Base-by-base conservation (phyloP, 1,140 invertebrate genomes). In the Geopemphigus sp. region DNA sequence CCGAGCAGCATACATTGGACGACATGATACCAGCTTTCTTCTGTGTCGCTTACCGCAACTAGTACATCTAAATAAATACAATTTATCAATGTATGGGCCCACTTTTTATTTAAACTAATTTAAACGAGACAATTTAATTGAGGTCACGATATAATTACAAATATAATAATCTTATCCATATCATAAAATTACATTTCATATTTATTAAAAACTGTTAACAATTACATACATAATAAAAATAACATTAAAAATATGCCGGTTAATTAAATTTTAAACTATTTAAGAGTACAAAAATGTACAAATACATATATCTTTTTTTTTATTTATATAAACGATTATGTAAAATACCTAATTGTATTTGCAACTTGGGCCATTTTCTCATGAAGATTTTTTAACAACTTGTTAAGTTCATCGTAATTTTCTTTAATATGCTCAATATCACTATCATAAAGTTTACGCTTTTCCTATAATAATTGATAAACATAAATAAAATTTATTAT, bases 351-450 rank as follows among this genome's bases (percentile, higher is more conserved):
- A 84, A 95, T 95, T 53, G 94, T 95, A 85, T 94, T 94, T 72
- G 93, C 93, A 63, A 94, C 94, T 86, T 95, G 93, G 85, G 96
- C 94, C 89, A 98, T 94, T 88, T 97, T 97, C 85, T 94, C 91
- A 85, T 96, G 93, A 82, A 97, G 87, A 85, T 95, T 93, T 59
- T 92, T 92, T 76, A 96, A 84, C 81, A 95, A 87, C 83, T 93
- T 91, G 81, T 91, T 93, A 73, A 95, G 85, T 86, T 95, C 93
- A 81, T 91, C 91, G 91, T 92, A 93, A 56, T 93, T 92, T 82
- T 93, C 92, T 86, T 94, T 93, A 59, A 91, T 92, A 1, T 92
- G 92, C 86, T 94, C 92, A 47, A 88, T 87, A 47, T 92, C 88
- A 74, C 89, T 88, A 86, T 92, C 91, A 86, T 93, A 94, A 45